A percentile compares a stretch with the other conserved stretches of the same genome.
These are phyloP conservation scores for Drosophila fulvimacula DNA, from an alignment of 2,888 invertebrate genomes.

Conservation along the genomic window DNA sequence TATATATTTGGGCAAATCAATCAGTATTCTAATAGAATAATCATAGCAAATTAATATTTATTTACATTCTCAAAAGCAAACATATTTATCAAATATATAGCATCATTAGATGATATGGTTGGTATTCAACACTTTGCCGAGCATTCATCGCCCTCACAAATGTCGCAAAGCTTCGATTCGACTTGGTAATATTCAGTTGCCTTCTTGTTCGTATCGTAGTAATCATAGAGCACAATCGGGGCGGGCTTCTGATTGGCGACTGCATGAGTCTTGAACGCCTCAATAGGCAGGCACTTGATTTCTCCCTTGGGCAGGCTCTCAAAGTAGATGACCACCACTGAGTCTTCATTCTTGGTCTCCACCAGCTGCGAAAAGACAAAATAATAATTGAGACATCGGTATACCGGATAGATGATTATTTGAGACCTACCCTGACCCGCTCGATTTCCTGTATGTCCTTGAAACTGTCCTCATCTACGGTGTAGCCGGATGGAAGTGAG, in stretches of 20 bases:
- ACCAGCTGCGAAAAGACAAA: constrained; percentile 85
- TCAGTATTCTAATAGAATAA: background rate
- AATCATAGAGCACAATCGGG: constrained; percentile 93
- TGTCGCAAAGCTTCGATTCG: constrained; percentile 81
- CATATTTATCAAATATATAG: background rate
- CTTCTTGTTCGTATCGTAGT: constrained; percentile 91
- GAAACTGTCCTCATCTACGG: constrained; percentile 91
- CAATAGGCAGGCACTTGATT: constrained; percentile 91
- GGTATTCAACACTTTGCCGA: constrained; percentile 43
- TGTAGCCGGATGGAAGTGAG: constrained; percentile 94
- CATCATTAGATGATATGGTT: background rate
- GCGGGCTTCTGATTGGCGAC: constrained; percentile 95
- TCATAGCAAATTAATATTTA: background rate
- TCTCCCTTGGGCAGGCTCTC: constrained; percentile 88
- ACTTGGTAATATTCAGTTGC: constrained; percentile 80
- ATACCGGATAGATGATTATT: background rate
- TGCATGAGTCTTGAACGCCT: constrained; percentile 92
- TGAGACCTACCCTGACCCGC: constrained; percentile 80
- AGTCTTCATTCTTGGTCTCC: constrained; percentile 88
- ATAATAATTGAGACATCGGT: background rate
- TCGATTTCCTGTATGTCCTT: constrained; percentile 87
- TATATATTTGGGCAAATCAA: background rate
- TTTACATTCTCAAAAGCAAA: background rate
- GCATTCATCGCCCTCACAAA: constrained; percentile 63
- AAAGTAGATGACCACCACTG: constrained; percentile 89